These are phyloP conservation scores for Drosophila novamexicana DNA, from an alignment of 1,140 invertebrate genomes.

Conservation along the genomic window DNA sequence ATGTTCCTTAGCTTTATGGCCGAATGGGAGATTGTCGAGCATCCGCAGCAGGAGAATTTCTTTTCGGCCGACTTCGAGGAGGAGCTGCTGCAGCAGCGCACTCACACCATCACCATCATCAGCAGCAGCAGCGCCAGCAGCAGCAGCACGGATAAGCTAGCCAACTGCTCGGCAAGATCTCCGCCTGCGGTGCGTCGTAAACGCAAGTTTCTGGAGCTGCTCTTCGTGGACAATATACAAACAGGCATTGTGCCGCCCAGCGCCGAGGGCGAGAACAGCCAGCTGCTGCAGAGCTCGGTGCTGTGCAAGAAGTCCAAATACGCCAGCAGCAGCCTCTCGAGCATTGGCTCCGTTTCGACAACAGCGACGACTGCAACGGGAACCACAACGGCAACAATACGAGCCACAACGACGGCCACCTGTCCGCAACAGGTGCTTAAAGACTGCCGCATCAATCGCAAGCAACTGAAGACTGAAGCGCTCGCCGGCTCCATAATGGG, in stretches of 20 bases:
- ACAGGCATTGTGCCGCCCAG: conserved; percentile 56
- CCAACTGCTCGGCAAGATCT: too few relatives aligned
- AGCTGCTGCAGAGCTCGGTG: neutral
- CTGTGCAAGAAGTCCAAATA: conserved; percentile 3
- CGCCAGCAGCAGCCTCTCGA: conserved; percentile 44
- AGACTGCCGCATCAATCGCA: conserved; percentile 79
- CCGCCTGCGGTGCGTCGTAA: conserved; percentile 24
- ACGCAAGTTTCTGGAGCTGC: conserved; percentile 62
- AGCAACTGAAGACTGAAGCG: conserved; percentile 82
- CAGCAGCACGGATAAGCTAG: conserved; percentile 5
- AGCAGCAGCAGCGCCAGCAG: neutral
- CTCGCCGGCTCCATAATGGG: conserved; percentile 80
- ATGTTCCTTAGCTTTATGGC: conserved; percentile 76
- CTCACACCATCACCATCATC: neutral
- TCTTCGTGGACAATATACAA: conserved; percentile 69
- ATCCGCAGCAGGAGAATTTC: conserved; percentile 67
- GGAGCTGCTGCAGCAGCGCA: conserved; percentile 63
- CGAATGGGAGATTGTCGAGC: conserved; percentile 79
- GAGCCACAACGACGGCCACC: conserved; percentile 27
- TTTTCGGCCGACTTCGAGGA: conserved; percentile 81
- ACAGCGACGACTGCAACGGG: neutral
- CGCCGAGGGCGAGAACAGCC: neutral
- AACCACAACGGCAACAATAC: neutral
- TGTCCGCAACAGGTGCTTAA: conserved; percentile 73
- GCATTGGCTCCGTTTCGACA: conserved; percentile 19